Base-by-base conservation (phyloP, 2,888 invertebrate species). In the Allygus modestus region DNA sequence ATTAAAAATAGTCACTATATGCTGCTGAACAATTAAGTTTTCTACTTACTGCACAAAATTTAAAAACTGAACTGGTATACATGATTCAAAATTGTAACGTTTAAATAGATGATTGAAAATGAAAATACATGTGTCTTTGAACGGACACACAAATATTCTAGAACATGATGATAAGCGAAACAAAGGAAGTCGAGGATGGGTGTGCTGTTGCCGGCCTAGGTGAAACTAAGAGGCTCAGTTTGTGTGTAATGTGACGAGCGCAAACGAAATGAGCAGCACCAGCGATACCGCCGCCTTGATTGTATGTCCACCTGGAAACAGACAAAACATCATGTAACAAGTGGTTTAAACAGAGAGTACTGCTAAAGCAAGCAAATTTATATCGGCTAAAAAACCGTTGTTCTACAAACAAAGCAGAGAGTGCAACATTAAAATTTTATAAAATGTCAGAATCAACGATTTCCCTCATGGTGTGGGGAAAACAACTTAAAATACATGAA, bases 1-100 rank as follows among this genome's bases (percentile, higher is more conserved):
- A 73, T 73, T 43, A 41, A 73, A 73, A 73, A 73, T 43, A 73
- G 65, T 65, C 65, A 31, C 65, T 65, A 65, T 65, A 58, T 58
- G 58, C 23, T 58, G 65, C 1, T 65, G 28, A 65, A 65, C 31
- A 28, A 65, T 65, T 0, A 12, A 65, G 12, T 28, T 31, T 65
- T 65, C 28, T 65, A 65, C 65, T 65, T 65, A 65, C 65, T 65
- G 28, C 28, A 28, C 28, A 54, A 65, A 26, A 28, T 65, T 26
- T 26, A 5, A 31, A 65, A 65, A 65, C 28, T 12, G 65, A 65
- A 65, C 12, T 15, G 65, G 2, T 28, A 26, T 28, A 65, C 65
- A 65, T 65, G 65, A 65, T 65, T 65, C 0, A 65, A 65, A 65
- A 58, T 58, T 23, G 20, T 23, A 58, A 65, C 65, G 28, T 65